Evolutionary conservation across 2,113 vertebrate genomes (phyloP).

Genomic region (Sphaerodactylus townsendi): DNA sequence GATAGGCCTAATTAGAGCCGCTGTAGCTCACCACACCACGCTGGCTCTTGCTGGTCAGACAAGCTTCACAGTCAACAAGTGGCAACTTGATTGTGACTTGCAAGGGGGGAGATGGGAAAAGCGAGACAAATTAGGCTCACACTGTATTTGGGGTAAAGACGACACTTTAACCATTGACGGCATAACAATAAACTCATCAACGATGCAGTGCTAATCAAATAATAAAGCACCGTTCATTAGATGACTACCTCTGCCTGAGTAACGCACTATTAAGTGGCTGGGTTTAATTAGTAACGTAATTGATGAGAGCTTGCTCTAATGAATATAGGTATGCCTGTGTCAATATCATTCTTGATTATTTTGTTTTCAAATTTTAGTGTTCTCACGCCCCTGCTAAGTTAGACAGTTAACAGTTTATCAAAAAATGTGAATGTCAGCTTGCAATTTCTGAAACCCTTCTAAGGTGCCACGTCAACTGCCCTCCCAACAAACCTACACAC

Average conservation of each 20-base stretch:
- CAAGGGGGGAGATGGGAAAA: neutral
- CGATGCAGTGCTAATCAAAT: slow-evolving; percentile 34
- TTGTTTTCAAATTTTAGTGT: slow-evolving; percentile 36
- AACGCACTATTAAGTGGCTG: slow-evolving; percentile 53
- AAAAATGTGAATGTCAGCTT: neutral
- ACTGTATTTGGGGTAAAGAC: neutral
- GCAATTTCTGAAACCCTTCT: neutral
- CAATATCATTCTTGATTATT: slow-evolving; percentile 37
- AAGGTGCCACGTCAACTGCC: neutral
- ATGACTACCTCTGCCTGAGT: slow-evolving; percentile 49
- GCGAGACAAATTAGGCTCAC: slow-evolving; percentile 18
- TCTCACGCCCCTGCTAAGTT: slow-evolving; percentile 21
- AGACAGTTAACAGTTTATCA: slow-evolving; percentile 34
- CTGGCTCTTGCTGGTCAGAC: too few relatives aligned
- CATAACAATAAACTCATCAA: slow-evolving; percentile 46
- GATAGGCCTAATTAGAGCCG: too few relatives aligned
- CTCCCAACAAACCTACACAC: neutral
- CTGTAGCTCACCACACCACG: too few relatives aligned
- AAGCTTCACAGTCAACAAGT: slow-evolving; percentile 15
- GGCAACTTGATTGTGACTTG: slow-evolving; percentile 2
- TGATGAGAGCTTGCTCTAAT: slow-evolving; percentile 47
- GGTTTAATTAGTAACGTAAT: slow-evolving; percentile 65
- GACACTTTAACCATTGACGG: slow-evolving; percentile 22
- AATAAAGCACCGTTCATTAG: slow-evolving; percentile 45
- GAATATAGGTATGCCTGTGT: slow-evolving; percentile 25